phyloP scores from a whole-genome alignment of 2,797 vertebrate genomes.

The Antennarius maculatus region DNA sequence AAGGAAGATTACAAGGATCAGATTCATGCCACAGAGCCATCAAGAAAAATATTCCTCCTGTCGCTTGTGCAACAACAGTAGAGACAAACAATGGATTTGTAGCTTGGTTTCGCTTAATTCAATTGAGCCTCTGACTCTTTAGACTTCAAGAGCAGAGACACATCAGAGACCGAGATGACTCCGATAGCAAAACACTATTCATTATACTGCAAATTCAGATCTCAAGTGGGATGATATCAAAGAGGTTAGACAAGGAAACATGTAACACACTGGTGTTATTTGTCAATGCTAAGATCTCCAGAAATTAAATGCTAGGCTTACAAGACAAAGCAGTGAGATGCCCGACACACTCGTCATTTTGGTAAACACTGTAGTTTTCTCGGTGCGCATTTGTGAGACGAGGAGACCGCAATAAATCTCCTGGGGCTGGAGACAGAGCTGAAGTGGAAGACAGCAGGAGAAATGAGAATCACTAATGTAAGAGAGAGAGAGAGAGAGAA shows the following conservation, averaged over 20 bases:
- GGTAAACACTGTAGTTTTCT: slow-evolving; percentile 51
- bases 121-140: slow-evolving; percentile 48
- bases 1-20: slow-evolving; percentile 52
- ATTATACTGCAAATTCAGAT: slow-evolving; percentile 43
- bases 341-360: slow-evolving; percentile 29
- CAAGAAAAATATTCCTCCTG: slow-evolving; percentile 47
- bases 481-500: slow-evolving; percentile 7
- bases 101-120: slow-evolving; percentile 52
- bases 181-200: slow-evolving; percentile 45
- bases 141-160: slow-evolving; percentile 47
- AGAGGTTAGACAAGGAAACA: slow-evolving; percentile 48
- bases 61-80: slow-evolving; percentile 27
- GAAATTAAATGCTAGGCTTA: slow-evolving; percentile 66
- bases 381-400: slow-evolving; percentile 19
- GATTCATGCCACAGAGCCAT: slow-evolving; percentile 42
- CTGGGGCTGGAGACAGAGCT: slow-evolving; percentile 35
- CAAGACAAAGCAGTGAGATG: slow-evolving; percentile 45
- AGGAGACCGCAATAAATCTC: slow-evolving; percentile 50
- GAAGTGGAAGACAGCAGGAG: slow-evolving; percentile 42
- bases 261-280: slow-evolving; percentile 48
- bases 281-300: slow-evolving; percentile 44
- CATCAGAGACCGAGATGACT: slow-evolving; percentile 43
- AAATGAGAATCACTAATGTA: slow-evolving; percentile 34
- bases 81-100: slow-evolving; percentile 47
- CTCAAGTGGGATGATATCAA: slow-evolving; percentile 54